Evolutionary conservation across 2,888 invertebrate genomes (phyloP), one percentile per base, ranked within the genome.

Genomic region (Microlaimidae sp.): DNA sequence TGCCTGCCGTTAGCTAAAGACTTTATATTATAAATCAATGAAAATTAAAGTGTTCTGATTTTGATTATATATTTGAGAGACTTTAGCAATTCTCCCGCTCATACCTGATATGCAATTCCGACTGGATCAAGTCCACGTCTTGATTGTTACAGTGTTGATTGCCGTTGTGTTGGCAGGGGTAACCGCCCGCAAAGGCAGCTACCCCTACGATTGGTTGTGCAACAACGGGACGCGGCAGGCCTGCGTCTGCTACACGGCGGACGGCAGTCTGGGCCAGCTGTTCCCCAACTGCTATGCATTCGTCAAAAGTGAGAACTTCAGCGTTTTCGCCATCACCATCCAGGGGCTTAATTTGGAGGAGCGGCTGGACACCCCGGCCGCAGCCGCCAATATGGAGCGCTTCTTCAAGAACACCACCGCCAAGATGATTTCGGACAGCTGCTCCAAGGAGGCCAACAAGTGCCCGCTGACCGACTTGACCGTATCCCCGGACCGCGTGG

Each of bases 321-420:
- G 7, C 7, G 23, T 21, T 38, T 10, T n/a, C 43, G 23, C 21
- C 43, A 43, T 5, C n/a, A n/a, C n/a, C n/a, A n/a, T n/a, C n/a
- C n/a, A n/a, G n/a, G n/a, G n/a, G n/a, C n/a, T n/a, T n/a, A n/a
- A n/a, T n/a, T 43, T 24, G n/a, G 43, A 21, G 38, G n/a, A 38
- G 38, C 10, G n/a, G 13, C n/a, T 38, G 38, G 38, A 38, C 38
- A 38, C n/a, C 38, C 10, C 13, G 10, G 38, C 13, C 38, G 13
- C 38, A 10, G n/a, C 64, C 26, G 58, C 64, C 51, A 63, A 62
- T 1, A 62, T 60, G 26, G 61, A 64, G 48, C 60, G 60, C 28
- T 66, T 63, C 54, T 66, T 66, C 59, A 65, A 66, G 46, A 54
- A 62, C 51, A 55, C 66, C 40, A 61, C 66, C 24, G 62, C 67